These are phyloP conservation scores for Triops longicaudatus DNA, from an alignment of 1,140 invertebrate species.

Conservation along the genomic window DNA sequence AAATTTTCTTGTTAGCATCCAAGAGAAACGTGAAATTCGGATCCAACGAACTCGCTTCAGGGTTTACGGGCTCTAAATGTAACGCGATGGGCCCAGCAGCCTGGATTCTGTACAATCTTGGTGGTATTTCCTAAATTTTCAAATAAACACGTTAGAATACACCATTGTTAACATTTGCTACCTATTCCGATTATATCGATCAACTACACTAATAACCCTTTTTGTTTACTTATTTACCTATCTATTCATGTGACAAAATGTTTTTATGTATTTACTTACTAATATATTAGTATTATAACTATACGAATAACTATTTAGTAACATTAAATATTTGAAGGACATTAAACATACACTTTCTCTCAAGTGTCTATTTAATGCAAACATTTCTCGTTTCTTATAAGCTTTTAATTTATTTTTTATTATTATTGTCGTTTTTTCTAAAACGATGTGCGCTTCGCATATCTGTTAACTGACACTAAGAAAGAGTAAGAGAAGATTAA, in stretches of 20 bases:
- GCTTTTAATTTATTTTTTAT: too few species aligned
- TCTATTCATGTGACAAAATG: too few species aligned
- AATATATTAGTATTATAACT: neutral
- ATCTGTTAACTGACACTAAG: slow-evolving; percentile 24
- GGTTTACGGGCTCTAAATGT: slow-evolving; percentile 81
- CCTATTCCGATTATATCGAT: too few species aligned
- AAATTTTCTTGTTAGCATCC: slow-evolving; percentile 51
- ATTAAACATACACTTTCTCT: neutral
- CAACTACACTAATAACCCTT: too few species aligned
- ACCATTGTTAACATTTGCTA: too few species aligned
- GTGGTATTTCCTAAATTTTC: neutral
- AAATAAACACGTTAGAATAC: neutral
- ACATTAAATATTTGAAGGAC: neutral
- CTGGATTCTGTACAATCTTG: slow-evolving; percentile 67
- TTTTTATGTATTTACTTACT: too few species aligned
- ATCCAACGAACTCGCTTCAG: slow-evolving; percentile 66
- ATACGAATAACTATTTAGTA: too few species aligned
- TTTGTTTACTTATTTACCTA: too few species aligned
- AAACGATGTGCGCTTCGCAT: too few species aligned
- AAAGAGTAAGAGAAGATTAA: too few species aligned
- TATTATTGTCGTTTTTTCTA: too few species aligned
- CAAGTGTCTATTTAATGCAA: neutral
- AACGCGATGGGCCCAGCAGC: slow-evolving; percentile 69
- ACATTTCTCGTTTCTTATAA: neutral
- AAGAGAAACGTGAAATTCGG: slow-evolving; percentile 85